Percentiles rank a stretch among this genome's conserved stretches.
phyloP scores from a whole-genome alignment of 2,888 invertebrate genomes.

The Aproaerema taeniolella region DNA sequence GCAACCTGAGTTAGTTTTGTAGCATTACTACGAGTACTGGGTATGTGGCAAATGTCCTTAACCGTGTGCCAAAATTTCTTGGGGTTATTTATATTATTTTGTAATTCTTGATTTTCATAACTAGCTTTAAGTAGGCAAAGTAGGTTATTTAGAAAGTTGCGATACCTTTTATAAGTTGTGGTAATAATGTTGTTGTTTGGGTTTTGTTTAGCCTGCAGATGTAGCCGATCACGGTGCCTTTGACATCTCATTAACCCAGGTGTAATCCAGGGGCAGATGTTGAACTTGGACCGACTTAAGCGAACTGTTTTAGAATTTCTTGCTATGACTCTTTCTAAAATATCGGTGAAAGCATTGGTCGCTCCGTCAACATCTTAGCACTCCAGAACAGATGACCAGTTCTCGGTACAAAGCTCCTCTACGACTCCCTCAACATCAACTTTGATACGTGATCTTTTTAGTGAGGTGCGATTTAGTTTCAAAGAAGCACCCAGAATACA shows the following conservation, averaged over 20 bases:
- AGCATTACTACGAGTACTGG: neutral
- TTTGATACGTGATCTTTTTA: neutral
- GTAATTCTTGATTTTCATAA: neutral
- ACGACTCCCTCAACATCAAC: constrained; percentile 3
- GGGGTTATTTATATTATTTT: neutral
- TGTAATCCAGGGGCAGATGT: constrained; percentile 8
- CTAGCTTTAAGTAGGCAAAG: neutral
- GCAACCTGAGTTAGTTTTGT: neutral
- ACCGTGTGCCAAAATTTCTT: neutral
- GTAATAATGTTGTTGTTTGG: neutral
- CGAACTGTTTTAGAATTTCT: neutral
- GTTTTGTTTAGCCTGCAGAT: neutral
- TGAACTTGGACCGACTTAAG: neutral
- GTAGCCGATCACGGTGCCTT: constrained; percentile 2
- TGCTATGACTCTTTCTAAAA: neutral
- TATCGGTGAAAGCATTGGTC: neutral
- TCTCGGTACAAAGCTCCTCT: constrained; percentile 16
- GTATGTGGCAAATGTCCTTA: no score
- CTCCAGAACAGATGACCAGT: neutral
- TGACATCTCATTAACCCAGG: constrained; percentile 3
- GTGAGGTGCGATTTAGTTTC: neutral
- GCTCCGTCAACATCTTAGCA: neutral
- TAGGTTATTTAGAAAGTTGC: neutral
- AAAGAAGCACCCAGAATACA: neutral
- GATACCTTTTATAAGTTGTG: neutral